Base-by-base conservation (phyloP, 2,797 vertebrate genomes). In the Tapirus indicus region DNA sequence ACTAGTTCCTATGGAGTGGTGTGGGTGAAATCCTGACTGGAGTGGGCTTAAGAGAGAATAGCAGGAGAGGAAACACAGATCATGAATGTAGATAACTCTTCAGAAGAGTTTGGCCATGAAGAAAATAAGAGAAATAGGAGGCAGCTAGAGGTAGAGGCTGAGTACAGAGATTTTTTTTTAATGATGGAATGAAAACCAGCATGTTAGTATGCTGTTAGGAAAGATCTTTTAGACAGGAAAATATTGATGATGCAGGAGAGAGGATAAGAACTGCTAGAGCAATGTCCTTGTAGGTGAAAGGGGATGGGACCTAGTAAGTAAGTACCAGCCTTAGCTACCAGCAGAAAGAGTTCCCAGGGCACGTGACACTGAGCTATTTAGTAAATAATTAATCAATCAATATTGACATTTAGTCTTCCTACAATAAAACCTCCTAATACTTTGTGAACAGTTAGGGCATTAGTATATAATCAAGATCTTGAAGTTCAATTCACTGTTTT, bases 341-440 rank as follows among this genome's bases (percentile, higher is more conserved):
- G 9, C 41, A 38, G 71, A 58, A n/a, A 86, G 54, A 86, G 75
- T 69, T 83, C 75, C 44, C 35, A 32, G 75, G 44, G 72, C 38
- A 21, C 71, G 49, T 41, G 66, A 94, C 29, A 88, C 16, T 66
- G 68, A 88, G 64, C 68, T 91, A 49, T 69, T 96, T 32, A 94
- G 85, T 91, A 96, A 95, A 97, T 91, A 94, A 92, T 79, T 21
- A 92, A 93, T 97, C 84, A 85, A 78, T 98, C 88, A 83, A 17
- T 92, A 97, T 49, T 58, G 88, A 97, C 64, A 96, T 97, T 68
- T 82, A 88, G 90, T 91, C 85, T 91, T 77, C 27, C 68, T 88
- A 60, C 38, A 84, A 72, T 79, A 87, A 90, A 96, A 83, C 27
- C 49, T 88, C 84, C 72, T 91, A 85, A 95, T 60, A 78, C 41